Conservation (phyloP, 2,113 vertebrate species). For the Paradisaea rubra region DNA sequence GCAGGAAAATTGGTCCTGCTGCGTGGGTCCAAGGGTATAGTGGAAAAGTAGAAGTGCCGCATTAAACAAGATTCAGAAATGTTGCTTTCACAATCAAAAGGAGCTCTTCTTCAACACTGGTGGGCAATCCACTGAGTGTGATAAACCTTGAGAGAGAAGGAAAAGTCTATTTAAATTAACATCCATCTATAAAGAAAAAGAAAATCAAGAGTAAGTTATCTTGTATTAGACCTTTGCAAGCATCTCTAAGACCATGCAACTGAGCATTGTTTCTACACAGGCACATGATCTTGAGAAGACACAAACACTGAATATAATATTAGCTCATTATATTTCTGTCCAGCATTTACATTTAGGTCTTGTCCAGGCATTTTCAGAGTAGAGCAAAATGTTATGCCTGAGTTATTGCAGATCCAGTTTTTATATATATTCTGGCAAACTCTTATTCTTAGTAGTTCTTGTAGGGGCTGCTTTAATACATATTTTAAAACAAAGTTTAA, state of each 20-base stretch:
- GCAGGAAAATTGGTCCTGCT: background rate
- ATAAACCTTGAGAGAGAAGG: background rate
- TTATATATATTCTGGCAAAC: background rate
- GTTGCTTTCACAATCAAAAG: background rate
- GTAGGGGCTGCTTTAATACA: background rate
- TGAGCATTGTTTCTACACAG: background rate
- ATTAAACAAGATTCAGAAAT: background rate
- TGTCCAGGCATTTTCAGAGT: background rate
- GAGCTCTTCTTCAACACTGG: background rate
- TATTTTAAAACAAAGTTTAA: constrained; percentile 42
- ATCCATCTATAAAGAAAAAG: background rate
- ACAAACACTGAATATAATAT: background rate
- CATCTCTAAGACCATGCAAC: background rate
- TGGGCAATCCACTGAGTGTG: background rate
- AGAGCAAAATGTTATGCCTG: background rate
- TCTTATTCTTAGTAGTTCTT: background rate
- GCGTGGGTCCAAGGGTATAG: background rate
- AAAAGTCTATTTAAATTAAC: background rate
- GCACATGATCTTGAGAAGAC: background rate
- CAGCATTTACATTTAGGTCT: background rate
- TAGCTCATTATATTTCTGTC: background rate
- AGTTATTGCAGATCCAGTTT: background rate
- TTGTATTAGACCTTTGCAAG: background rate
- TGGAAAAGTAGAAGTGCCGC: background rate
- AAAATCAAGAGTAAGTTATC: background rate